These are phyloP conservation scores for Pammene aurita DNA, from an alignment of 2,888 invertebrate species.

Conservation along the genomic window DNA sequence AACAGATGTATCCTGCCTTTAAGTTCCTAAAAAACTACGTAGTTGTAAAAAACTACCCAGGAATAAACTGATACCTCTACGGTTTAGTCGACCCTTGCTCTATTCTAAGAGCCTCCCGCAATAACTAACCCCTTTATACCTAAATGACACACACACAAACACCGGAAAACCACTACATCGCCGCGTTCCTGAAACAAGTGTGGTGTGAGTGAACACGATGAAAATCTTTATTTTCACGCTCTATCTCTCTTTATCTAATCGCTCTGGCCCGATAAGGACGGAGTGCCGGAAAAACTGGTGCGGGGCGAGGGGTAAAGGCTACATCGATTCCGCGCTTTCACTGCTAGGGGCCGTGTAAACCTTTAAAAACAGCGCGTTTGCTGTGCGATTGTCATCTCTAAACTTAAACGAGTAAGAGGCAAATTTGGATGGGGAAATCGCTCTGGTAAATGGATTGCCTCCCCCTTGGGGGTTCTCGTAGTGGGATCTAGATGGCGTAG, in stretches of 20 bases:
- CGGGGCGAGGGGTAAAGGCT: constrained; percentile 82
- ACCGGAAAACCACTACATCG: constrained; percentile 66
- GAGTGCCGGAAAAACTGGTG: constrained; percentile 82
- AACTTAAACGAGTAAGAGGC: constrained; percentile 70
- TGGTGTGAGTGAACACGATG: constrained; percentile 83
- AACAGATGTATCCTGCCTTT: constrained; percentile 7
- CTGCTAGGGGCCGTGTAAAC: constrained; percentile 84
- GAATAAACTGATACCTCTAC: constrained; percentile 25
- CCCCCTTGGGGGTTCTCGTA: constrained; percentile 82
- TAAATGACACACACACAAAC: constrained; percentile 62
- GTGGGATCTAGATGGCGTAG: constrained; percentile 84
- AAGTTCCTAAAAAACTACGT: neutral
- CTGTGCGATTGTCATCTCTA: constrained; percentile 81
- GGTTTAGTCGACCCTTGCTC: constrained; percentile 71
- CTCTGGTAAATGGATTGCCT: constrained; percentile 82
- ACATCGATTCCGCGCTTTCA: constrained; percentile 84
- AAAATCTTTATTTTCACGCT: constrained; percentile 84
- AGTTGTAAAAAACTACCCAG: constrained; percentile 3
- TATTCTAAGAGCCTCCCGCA: constrained; percentile 68
- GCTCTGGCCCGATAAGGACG: constrained; percentile 81
- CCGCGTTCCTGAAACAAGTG: constrained; percentile 67
- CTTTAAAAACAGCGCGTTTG: constrained; percentile 80
- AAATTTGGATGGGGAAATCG: constrained; percentile 68
- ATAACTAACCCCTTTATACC: constrained; percentile 61
- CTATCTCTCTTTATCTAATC: constrained; percentile 84